Evolutionary conservation across 2,888 invertebrate species (phyloP).

Genomic region (Nowickia ferox): DNA sequence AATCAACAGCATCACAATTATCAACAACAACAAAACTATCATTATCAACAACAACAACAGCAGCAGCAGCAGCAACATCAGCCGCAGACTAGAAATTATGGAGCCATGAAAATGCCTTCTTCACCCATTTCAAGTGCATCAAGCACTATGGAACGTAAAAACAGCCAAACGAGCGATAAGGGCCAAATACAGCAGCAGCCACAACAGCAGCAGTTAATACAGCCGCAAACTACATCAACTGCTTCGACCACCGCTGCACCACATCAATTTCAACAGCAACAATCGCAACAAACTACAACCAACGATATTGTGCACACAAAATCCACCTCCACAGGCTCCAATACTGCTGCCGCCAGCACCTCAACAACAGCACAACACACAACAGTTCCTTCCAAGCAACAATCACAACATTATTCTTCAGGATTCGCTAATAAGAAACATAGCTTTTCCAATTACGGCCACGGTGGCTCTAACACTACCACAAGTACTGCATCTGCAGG

Average conservation of each 20-base stretch:
- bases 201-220: conserved; percentile 1
- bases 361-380: conserved; percentile 77
- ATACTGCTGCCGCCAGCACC: conserved; percentile 83
- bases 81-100: conserved; percentile 80
- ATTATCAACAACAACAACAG: conserved; percentile 71
- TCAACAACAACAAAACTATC: conserved; percentile 79
- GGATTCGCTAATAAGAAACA: conserved; percentile 60
- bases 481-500: conserved; percentile 53
- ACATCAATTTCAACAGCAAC: conserved; percentile 66
- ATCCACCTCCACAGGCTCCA: conserved; percentile 84
- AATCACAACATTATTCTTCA: conserved; percentile 53
- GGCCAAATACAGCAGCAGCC: conserved; percentile 44
- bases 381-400: conserved; percentile 75
- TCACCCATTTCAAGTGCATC: conserved; percentile 83
- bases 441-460: conserved; percentile 53
- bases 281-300: conserved; percentile 78
- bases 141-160: conserved; percentile 83
- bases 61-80: conserved; percentile 80
- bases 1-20: conserved; percentile 79
- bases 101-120: conserved; percentile 81
- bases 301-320: conserved; percentile 83
- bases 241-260: conserved; percentile 67
- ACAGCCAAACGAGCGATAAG: conserved; percentile 79
- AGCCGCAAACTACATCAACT: conserved; percentile 79
- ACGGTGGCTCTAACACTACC: conserved; percentile 42